phyloP scores from a whole-genome alignment of 2,113 vertebrate genomes.

The Chaetorhynchus papuensis region DNA sequence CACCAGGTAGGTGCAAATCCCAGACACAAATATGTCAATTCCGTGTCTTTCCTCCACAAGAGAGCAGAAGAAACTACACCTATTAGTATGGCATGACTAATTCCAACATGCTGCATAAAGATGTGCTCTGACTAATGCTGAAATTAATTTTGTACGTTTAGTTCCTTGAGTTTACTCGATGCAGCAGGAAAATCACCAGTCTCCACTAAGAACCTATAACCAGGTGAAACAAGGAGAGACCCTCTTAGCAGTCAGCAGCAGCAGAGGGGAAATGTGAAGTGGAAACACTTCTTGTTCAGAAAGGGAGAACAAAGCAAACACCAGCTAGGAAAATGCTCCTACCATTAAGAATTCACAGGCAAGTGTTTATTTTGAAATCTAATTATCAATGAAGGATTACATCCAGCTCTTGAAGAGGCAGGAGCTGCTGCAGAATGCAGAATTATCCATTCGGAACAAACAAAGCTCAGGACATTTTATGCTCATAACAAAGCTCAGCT shows the following conservation, averaged over 20 bases:
- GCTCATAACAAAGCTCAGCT: background rate
- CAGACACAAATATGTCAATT: background rate
- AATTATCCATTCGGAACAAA: background rate
- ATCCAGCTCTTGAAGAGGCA: background rate
- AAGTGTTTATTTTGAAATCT: background rate
- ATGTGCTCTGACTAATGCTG: background rate
- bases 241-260: background rate
- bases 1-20: accelerated
- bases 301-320: background rate
- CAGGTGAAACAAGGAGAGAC: background rate
- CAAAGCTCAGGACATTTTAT: background rate
- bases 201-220: accelerated
- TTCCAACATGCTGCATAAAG: background rate
- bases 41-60: background rate
- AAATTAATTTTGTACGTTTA: background rate
- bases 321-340: background rate
- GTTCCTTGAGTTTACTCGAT: background rate
- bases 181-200: background rate
- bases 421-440: background rate
- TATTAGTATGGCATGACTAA: background rate
- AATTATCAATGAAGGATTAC: conserved; percentile 18
- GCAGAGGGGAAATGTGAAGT: background rate
- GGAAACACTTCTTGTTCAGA: background rate
- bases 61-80: background rate
- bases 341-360: background rate